phyloP scores from a whole-genome alignment of 2,888 invertebrate species.

The Drosophila ezoana region DNA sequence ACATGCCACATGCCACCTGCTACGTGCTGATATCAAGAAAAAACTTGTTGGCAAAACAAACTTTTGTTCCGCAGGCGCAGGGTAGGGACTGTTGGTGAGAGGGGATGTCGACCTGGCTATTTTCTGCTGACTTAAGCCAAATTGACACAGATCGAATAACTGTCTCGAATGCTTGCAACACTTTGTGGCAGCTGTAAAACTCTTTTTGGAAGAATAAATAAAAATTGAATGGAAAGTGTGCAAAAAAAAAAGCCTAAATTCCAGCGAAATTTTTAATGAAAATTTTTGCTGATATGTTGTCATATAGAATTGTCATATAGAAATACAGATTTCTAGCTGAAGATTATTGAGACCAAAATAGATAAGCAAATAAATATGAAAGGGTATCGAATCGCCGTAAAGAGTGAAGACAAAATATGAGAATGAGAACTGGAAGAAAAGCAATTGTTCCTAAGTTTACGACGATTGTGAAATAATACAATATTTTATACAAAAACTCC shows the following conservation, averaged over 20 bases:
- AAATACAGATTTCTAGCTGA: no score
- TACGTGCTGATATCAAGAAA: constrained; percentile 31
- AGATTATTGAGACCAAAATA: no score
- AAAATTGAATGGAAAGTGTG: background rate
- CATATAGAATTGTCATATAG: no score
- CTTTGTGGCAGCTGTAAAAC: constrained; percentile 7
- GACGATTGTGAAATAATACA: no score
- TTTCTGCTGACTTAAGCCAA: constrained; percentile 17
- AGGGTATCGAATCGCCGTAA: no score
- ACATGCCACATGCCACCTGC: background rate
- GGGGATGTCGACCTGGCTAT: background rate
- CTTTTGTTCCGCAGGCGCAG: constrained; percentile 26
- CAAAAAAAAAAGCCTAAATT: background rate
- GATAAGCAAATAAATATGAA: no score
- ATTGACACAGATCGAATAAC: constrained; percentile 38
- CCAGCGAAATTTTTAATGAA: background rate
- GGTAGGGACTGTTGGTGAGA: background rate
- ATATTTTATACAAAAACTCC: no score
- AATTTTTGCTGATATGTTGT: no score
- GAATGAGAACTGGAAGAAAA: no score
- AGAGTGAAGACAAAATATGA: no score
- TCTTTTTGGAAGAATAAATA: background rate
- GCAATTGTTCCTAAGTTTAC: no score
- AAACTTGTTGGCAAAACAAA: constrained; percentile 44
- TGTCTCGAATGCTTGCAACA: constrained; percentile 20